Evolutionary conservation across 2,888 invertebrate genomes (phyloP).

Genomic region (Alitta virens): DNA sequence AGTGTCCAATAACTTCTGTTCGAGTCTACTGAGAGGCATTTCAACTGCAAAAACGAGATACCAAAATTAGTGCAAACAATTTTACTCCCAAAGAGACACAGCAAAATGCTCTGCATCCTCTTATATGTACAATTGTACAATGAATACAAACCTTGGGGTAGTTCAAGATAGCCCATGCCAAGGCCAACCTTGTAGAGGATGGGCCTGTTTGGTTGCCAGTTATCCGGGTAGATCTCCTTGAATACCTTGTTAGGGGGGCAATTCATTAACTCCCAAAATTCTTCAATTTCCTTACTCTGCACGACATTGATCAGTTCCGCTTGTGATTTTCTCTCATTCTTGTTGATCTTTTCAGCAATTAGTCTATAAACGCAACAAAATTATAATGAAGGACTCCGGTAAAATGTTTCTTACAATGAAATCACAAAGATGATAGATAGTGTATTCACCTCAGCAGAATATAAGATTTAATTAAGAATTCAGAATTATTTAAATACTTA

Average conservation of each 20-base stretch:
- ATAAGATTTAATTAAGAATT: too few species aligned
- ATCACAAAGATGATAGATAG: too few species aligned
- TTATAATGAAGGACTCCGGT: neutral
- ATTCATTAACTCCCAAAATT: conserved; percentile 80
- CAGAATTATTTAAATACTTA: conserved; percentile 14
- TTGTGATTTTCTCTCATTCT: conserved; percentile 94
- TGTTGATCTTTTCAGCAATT: conserved; percentile 97
- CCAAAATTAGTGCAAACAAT: too few species aligned
- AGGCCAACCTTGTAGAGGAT: conserved; percentile 91
- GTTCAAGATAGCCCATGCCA: conserved; percentile 97
- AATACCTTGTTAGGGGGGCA: conserved; percentile 34
- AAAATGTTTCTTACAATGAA: too few species aligned
- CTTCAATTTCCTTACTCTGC: conserved; percentile 77
- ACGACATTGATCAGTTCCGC: conserved; percentile 83
- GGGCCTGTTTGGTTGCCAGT: conserved; percentile 64
- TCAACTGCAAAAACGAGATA: conserved; percentile 43
- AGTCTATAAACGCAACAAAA: conserved; percentile 68
- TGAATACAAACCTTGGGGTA: conserved; percentile 73
- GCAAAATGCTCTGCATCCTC: neutral
- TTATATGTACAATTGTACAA: neutral
- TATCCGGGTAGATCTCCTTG: conserved; percentile 27
- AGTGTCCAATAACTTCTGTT: conserved; percentile 76
- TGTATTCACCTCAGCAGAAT: too few species aligned
- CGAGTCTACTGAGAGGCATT: conserved; percentile 61
- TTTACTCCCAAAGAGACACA: too few species aligned